Base-by-base conservation (phyloP, 2,888 invertebrate genomes). In the Conomelus anceps region DNA sequence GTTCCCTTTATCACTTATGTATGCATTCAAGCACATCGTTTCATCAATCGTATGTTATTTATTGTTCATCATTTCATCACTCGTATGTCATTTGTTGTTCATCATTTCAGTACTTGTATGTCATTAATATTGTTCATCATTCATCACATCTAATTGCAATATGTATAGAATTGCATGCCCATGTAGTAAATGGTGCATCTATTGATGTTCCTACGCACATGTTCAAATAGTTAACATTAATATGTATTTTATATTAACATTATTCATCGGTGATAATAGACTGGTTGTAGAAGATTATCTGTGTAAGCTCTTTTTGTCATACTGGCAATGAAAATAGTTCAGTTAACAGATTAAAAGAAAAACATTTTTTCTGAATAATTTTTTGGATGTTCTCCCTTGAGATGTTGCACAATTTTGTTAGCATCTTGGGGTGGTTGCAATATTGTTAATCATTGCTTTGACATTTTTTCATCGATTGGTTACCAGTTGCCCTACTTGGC, bases 11-110 rank as follows among this genome's bases (percentile, higher is more conserved):
- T 84, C 41, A 84, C 84, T n/a, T 20, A 23, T 41, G 24, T 84
- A 86, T 88, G 41, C 22, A 90, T 86, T 84, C 22, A n/a, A 29
- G 84, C 89, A 84, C 26, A 85, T 24, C 22, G 34, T 85, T 63
- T 34, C 13, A 26, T 26, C 26, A 4, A 26, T 26, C 26, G 26
- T 26, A 26, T n/a, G n/a, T n/a, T n/a, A n/a, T 26, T 26, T 4
- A 26, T 26, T 9, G 34, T 63, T 63, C 20, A 63, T 63, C n/a
- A 63, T 63, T 20, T n/a, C 63, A 63, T n/a, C 1, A 63, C 63
- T 63, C 3, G 3, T 63, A n/a, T 20, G 34, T 63, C n/a, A 63
- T 63, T 63, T n/a, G 13, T n/a, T 63, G 63, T 13, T 41, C 41
- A 1, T 63, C 63, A 63, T 63, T 63, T 63, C 63, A 63, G 3